phyloP scores from a whole-genome alignment of 2,888 invertebrate species.

The Pandemis corylana region DNA sequence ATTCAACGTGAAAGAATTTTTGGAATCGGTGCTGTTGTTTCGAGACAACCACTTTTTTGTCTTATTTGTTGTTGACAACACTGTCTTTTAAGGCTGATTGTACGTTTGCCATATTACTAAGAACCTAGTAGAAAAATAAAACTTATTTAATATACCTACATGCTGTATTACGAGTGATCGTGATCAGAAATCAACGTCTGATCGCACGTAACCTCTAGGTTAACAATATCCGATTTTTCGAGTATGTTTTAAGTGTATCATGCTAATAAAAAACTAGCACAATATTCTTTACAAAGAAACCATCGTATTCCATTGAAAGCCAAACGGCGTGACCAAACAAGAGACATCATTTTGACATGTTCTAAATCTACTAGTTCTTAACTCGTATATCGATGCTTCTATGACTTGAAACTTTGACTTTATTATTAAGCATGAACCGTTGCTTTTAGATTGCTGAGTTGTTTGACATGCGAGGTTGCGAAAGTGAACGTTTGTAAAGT shows the following conservation, averaged over 20 bases:
- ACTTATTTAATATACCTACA: too few relatives aligned
- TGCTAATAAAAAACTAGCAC: slow-evolving; percentile 12
- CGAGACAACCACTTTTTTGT: too few relatives aligned
- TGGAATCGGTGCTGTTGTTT: too few relatives aligned
- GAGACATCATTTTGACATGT: slow-evolving; percentile 21
- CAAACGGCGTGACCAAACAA: slow-evolving; percentile 16
- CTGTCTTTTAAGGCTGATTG: too few relatives aligned
- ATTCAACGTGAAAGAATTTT: too few relatives aligned
- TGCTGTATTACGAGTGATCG: not conserved
- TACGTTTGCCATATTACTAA: too few relatives aligned
- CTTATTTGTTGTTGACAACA: too few relatives aligned
- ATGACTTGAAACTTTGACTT: not conserved
- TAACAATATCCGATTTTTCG: not conserved
- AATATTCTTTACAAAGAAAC: slow-evolving; percentile 2
- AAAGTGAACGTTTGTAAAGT: not conserved
- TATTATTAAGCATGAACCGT: not conserved
- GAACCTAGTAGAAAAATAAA: too few relatives aligned
- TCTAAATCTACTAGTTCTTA: not conserved
- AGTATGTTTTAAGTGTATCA: not conserved
- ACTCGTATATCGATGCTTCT: not conserved
- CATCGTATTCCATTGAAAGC: slow-evolving; percentile 9
- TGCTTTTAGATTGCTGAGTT: not conserved
- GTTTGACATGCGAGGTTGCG: not conserved
- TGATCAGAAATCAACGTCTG: not conserved
- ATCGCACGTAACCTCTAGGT: not conserved